Conservation (phyloP, 2,888 invertebrate species). For the Nudaria mundana region DNA sequence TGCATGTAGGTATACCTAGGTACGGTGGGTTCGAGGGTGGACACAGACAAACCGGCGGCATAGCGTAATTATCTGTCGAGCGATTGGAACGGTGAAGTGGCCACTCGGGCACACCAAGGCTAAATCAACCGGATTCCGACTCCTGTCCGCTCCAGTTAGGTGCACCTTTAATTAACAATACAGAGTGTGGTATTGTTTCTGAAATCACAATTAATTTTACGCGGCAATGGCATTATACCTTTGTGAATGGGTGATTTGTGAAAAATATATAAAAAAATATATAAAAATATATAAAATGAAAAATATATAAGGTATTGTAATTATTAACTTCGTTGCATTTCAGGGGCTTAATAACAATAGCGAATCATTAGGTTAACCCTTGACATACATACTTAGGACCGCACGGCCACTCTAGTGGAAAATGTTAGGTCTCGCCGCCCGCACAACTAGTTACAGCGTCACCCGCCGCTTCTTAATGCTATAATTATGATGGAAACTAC, state of each 20-base stretch:
- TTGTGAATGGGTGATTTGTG: too few relatives aligned
- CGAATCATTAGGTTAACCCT: constrained; percentile 73
- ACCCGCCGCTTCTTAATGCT: constrained; percentile 35
- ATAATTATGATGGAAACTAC: constrained; percentile 41
- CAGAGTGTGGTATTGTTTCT: constrained; percentile 54
- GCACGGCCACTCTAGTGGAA: constrained; percentile 73
- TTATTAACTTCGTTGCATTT: constrained; percentile 48
- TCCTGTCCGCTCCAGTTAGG: constrained; percentile 75
- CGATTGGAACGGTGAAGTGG: constrained; percentile 77
- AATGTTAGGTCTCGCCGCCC: constrained; percentile 67
- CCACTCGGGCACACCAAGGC: constrained; percentile 73
- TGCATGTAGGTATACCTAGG: constrained; percentile 26
- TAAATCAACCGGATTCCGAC: constrained; percentile 75
- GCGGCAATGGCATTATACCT: too few relatives aligned
- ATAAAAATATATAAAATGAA: too few relatives aligned
- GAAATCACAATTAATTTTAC: constrained; percentile 55
- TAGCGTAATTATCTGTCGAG: constrained; percentile 65
- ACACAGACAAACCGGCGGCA: constrained; percentile 51
- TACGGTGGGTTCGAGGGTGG: constrained; percentile 36
- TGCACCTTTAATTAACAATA: constrained; percentile 66
- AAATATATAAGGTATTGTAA: too few relatives aligned
- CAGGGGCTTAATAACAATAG: constrained; percentile 68
- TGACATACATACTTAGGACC: constrained; percentile 70
- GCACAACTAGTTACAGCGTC: constrained; percentile 35
- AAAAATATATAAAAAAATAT: too few relatives aligned